phyloP scores from a whole-genome alignment of 2,113 vertebrate species.

The Calypte anna region DNA sequence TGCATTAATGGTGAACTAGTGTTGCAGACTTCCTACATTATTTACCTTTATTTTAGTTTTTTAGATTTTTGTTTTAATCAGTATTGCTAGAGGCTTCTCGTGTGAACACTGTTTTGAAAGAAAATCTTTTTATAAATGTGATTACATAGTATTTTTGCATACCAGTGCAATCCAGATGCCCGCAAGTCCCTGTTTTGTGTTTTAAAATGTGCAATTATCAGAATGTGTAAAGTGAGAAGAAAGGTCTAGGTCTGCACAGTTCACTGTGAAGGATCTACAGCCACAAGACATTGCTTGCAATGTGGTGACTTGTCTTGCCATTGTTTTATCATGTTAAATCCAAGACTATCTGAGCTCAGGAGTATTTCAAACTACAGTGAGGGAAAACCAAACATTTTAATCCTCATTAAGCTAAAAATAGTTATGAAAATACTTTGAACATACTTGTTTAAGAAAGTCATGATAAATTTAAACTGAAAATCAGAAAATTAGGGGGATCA shows the following conservation, averaged over 20 bases:
- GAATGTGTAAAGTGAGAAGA: not conserved
- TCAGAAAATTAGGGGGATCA: not conserved
- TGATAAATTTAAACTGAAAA: not conserved
- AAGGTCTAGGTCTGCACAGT: not conserved
- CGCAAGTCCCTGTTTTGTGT: not conserved
- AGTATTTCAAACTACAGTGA: not conserved
- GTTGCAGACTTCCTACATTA: not conserved
- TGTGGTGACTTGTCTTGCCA: not conserved
- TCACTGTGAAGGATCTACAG: not conserved
- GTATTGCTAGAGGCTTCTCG: not conserved
- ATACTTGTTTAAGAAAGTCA: not conserved
- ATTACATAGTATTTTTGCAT: not conserved
- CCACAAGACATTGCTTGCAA: not conserved
- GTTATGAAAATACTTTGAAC: not conserved
- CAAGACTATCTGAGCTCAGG: not conserved
- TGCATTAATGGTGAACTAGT: not conserved
- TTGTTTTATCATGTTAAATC: not conserved
- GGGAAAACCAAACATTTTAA: not conserved
- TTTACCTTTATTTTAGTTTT: not conserved
- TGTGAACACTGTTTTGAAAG: not conserved
- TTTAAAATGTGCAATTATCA: not conserved
- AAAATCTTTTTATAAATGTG: not conserved
- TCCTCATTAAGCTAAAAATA: not conserved
- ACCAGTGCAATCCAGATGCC: not conserved
- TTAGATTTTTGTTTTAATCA: not conserved